Base-by-base conservation (phyloP, 2,888 invertebrate species). In the Rhamphomyia laevipes region DNA sequence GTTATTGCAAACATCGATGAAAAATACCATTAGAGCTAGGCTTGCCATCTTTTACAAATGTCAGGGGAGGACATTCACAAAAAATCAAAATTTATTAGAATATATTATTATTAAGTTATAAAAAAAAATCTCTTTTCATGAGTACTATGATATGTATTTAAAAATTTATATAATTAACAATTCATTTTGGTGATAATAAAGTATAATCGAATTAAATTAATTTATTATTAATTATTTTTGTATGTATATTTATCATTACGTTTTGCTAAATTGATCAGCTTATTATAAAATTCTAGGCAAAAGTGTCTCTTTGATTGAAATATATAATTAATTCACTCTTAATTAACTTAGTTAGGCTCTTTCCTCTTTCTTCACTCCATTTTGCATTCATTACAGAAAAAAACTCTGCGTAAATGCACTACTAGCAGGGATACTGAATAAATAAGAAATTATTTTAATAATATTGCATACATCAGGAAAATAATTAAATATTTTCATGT, bases 351-450 rank as follows among this genome's bases (percentile, higher is more conserved):
- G 35, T 46, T 21, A 35, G 31, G 31, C 45, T 27, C 33, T 31
- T 49, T 42, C 35, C 45, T 45, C 45, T 41, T 18, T 49, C 49
- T 35, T 49, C 42, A 23, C 41, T 40, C 49, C 49, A 41, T 35
- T 49, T 46, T 15, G 43, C 35, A 37, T 49, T 49, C 46, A 49
- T 49, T 27, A 46, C 49, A 27, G 46, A 49, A 43, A 49, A 49
- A 37, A 49, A 43, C 43, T 49, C 38, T 49, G 37, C 11, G 49
- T 46, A 46, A 49, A 49, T 15, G 49, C 46, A 37, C 46, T 46
- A 37, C 38, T 43, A 37, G 49, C 49, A 13, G 46, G 49, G 41
- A 46, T 37, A 18, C 46, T 43, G 16, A 49, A 43, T 41, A 49
- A 45, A 45, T 30, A 45, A 12, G 41, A 49, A 45, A 49, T 41